A percentile compares a stretch with the other conserved stretches of the same genome.
Evolutionary conservation across 2,113 vertebrate species (phyloP).

Genomic region (Ictalurus punctatus): DNA sequence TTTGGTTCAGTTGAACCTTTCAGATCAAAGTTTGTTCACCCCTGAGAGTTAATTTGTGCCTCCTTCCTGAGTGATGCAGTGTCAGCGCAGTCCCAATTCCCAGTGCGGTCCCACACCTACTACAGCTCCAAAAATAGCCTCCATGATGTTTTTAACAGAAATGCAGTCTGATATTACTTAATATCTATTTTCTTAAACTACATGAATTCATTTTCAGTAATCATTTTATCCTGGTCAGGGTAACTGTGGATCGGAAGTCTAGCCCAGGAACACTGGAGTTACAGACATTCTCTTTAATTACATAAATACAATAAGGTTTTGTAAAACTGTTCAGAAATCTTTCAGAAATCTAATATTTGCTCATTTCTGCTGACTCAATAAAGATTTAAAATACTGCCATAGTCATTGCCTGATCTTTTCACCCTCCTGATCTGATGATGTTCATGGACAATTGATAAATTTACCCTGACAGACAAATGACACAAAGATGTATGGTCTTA

Average conservation of each 20-base stretch:
- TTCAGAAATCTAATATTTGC: too few relatives aligned
- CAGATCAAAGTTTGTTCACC: not conserved
- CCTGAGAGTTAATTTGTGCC: not conserved
- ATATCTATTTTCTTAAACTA: not conserved
- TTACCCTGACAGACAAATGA: constrained; percentile 23
- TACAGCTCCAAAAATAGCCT: not conserved
- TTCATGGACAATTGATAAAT: constrained; percentile 12
- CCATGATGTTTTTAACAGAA: not conserved
- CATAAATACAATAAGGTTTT: not conserved
- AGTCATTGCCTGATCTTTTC: constrained; percentile 15
- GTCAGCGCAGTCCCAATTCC: not conserved
- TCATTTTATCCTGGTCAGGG: not conserved
- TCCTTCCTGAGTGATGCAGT: not conserved
- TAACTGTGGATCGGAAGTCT: not conserved
- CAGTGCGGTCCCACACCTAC: not conserved
- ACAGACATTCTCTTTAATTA: not conserved
- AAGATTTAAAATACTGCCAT: not conserved
- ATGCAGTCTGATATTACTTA: not conserved
- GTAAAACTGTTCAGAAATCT: not conserved
- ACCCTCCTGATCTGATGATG: not conserved
- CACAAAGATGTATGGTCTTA: constrained; percentile 31
- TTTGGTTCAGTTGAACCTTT: not conserved
- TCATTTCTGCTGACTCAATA: not conserved
- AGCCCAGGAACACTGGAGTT: not conserved
- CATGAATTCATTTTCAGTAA: not conserved